phyloP scores from a whole-genome alignment of 2,797 vertebrate genomes.

The Ctenopoma multispine region DNA sequence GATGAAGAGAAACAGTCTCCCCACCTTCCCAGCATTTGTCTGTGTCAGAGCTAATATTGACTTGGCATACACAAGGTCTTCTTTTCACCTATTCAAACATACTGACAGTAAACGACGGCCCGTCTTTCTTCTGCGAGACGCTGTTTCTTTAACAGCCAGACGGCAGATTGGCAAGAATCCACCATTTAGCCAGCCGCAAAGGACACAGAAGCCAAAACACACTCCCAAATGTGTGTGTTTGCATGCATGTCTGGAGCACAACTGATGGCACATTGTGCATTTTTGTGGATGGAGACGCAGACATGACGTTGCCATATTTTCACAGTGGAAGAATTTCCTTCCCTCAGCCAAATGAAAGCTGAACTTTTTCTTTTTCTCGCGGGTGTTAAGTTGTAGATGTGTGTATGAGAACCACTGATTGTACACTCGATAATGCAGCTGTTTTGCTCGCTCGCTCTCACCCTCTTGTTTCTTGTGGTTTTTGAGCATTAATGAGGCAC shows the following conservation, averaged over 20 bases:
- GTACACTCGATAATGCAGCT: conserved; percentile 3
- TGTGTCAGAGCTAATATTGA: conserved; percentile 52
- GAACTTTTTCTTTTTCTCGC: neutral
- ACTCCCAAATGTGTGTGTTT: conserved; percentile 35
- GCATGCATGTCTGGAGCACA: conserved; percentile 25
- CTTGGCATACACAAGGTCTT: conserved; percentile 11
- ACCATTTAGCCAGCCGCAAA: conserved; percentile 36
- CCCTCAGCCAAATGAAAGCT: conserved; percentile 3
- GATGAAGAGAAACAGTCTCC: neutral
- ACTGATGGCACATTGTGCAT: conserved; percentile 55
- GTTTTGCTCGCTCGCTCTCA: neutral
- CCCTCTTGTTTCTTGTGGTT: neutral
- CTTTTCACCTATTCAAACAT: conserved; percentile 26
- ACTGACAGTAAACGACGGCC: conserved; percentile 18
- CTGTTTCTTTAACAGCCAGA: conserved; percentile 62
- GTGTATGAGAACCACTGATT: neutral
- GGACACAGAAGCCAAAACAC: conserved; percentile 45
- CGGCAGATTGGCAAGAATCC: conserved; percentile 54
- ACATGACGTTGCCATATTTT: conserved; percentile 73
- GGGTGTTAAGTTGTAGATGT: conserved; percentile 4
- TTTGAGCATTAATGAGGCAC: conserved; percentile 49
- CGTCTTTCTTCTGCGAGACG: conserved; percentile 1
- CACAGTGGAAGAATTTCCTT: conserved; percentile 63
- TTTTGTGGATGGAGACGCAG: conserved; percentile 72
- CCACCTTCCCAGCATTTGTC: neutral